Conservation (phyloP, 2,888 invertebrate genomes). For the Euzophera pinguis region DNA sequence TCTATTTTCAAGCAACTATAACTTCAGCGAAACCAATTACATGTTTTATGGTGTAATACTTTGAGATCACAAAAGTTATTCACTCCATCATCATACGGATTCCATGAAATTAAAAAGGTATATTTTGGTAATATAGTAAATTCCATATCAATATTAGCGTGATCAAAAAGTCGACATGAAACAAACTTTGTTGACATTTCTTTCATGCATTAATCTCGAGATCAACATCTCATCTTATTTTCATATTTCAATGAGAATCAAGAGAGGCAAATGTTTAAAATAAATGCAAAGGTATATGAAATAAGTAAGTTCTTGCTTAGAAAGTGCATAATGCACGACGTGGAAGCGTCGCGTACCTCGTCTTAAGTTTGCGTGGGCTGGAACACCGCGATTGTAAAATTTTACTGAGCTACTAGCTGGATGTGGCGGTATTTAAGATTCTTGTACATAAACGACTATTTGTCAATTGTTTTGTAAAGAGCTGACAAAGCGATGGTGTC, state of each 20-base stretch:
- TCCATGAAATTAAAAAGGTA: too few relatives aligned
- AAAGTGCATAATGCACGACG: conserved; percentile 45
- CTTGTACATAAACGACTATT: too few relatives aligned
- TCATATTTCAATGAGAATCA: neutral
- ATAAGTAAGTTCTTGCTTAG: conserved; percentile 30
- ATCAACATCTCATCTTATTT: neutral
- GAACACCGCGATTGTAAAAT: conserved; percentile 28
- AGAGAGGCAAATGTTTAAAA: conserved; percentile 5
- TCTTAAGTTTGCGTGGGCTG: conserved; percentile 55
- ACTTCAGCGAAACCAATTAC: too few relatives aligned
- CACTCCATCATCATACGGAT: too few relatives aligned
- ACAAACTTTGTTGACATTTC: neutral
- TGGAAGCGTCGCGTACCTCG: conserved; percentile 53
- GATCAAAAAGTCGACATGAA: too few relatives aligned
- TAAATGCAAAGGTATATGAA: conserved; percentile 10
- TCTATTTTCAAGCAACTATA: too few relatives aligned
- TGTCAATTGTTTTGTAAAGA: too few relatives aligned
- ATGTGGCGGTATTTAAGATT: conserved; percentile 10
- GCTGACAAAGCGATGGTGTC: too few relatives aligned
- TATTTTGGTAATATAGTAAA: neutral
- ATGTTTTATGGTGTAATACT: too few relatives aligned
- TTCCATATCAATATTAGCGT: neutral
- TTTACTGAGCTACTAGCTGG: conserved; percentile 18
- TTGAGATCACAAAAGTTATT: too few relatives aligned
- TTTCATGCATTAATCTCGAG: neutral